A percentile compares a stretch with the other conserved stretches of the same genome.
These are phyloP conservation scores for Hippocampus barbouri DNA, from an alignment of 2,113 vertebrate species.

Conservation along the genomic window DNA sequence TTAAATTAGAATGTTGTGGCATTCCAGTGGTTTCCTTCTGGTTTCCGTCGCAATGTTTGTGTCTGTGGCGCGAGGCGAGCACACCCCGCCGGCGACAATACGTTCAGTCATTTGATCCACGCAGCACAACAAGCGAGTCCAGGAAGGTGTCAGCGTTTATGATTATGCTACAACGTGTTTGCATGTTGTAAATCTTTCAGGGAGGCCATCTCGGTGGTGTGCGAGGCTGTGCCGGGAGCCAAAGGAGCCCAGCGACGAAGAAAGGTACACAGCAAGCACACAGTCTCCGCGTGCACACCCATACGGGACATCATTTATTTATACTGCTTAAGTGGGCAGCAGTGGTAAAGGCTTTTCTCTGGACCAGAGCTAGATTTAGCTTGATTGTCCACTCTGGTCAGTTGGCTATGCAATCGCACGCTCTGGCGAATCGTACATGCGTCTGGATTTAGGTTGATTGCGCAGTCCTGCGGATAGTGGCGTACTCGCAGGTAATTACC, in stretches of 20 bases:
- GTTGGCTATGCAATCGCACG: slow-evolving; percentile 32
- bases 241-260: slow-evolving; percentile 89
- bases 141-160: slow-evolving; percentile 27
- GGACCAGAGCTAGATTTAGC: slow-evolving; percentile 60
- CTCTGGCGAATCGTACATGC: slow-evolving; percentile 13
- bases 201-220: slow-evolving; percentile 95
- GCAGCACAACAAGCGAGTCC: slow-evolving; percentile 27
- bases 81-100: slow-evolving; percentile 29
- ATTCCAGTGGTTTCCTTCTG: slow-evolving; percentile 63
- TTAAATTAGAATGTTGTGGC: slow-evolving; percentile 64
- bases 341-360: slow-evolving; percentile 48
- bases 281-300: slow-evolving; percentile 23
- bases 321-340: slow-evolving; percentile 60
- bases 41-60: slow-evolving; percentile 60
- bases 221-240: slow-evolving; percentile 92
- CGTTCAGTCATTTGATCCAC: slow-evolving; percentile 32
- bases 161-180: slow-evolving; percentile 11
- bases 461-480: slow-evolving; percentile 42
- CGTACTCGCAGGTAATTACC: slow-evolving; percentile 56
- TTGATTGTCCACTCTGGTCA: slow-evolving; percentile 62
- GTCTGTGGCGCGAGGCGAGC: slow-evolving; percentile 31
- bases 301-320: slow-evolving; percentile 64
- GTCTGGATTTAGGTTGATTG: slow-evolving; percentile 45
- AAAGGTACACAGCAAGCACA: slow-evolving; percentile 78
- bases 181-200: slow-evolving; percentile 66